phyloP scores from a whole-genome alignment of 2,888 invertebrate species.

The Andrena hattorfiana region DNA sequence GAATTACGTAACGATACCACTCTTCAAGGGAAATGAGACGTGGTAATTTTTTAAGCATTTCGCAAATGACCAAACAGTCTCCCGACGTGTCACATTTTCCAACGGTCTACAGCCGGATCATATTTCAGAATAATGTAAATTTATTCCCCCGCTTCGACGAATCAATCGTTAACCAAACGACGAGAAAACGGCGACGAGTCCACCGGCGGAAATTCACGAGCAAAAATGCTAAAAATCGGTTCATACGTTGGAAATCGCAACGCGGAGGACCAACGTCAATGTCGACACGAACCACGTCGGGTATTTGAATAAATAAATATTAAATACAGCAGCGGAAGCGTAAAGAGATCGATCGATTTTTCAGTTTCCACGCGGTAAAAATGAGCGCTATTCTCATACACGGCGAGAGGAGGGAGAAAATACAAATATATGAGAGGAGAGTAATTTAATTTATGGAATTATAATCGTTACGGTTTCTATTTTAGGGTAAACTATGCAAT shows the following conservation, averaged over 20 bases:
- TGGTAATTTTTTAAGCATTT: background rate
- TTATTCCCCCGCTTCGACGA: slow-evolving; percentile 42
- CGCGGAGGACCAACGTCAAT: slow-evolving; percentile 42
- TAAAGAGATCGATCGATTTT: slow-evolving; percentile 47
- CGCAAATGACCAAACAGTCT: background rate
- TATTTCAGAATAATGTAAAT: slow-evolving; percentile 27
- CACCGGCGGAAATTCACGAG: slow-evolving; percentile 35
- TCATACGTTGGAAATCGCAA: slow-evolving; percentile 46
- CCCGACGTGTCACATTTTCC: background rate
- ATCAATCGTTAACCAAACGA: slow-evolving; percentile 55
- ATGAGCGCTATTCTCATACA: background rate
- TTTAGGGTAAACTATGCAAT: too few relatives aligned
- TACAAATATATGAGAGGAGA: background rate
- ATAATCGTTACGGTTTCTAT: background rate
- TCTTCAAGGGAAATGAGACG: too few relatives aligned
- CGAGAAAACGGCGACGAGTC: slow-evolving; percentile 45
- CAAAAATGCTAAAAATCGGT: slow-evolving; percentile 54
- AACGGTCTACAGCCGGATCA: background rate
- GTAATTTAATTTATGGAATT: background rate
- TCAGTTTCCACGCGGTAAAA: slow-evolving; percentile 43
- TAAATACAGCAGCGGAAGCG: slow-evolving; percentile 38
- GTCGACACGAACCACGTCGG: slow-evolving; percentile 46
- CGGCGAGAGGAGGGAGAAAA: too few relatives aligned
- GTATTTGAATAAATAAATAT: slow-evolving; percentile 65
- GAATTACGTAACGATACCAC: too few relatives aligned